Percentiles rank a stretch among this genome's conserved stretches.
Evolutionary conservation across 2,113 vertebrate genomes (phyloP).

Genomic region (Tychaedon coryphoeus): DNA sequence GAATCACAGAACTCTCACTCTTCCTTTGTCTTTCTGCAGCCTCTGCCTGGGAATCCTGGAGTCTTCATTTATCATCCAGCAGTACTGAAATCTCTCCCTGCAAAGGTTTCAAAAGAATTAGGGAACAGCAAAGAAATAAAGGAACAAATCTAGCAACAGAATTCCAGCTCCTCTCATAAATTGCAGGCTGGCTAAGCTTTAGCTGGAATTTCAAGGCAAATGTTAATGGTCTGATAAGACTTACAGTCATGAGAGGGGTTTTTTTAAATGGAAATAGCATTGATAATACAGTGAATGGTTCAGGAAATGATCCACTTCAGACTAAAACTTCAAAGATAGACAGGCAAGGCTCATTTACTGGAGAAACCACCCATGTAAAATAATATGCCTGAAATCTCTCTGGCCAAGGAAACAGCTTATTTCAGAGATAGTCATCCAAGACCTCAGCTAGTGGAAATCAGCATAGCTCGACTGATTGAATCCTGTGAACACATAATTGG

Average conservation of each 20-base stretch:
- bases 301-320: constrained; percentile 47
- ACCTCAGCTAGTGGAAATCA: constrained; percentile 15
- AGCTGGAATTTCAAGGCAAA: constrained; percentile 45
- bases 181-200: not conserved
- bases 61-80: not conserved
- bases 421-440: constrained; percentile 38
- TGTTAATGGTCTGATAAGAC: constrained; percentile 42
- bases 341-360: constrained; percentile 22
- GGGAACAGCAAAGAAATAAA: constrained; percentile 8
- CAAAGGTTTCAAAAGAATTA: constrained; percentile 26
- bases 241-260: not conserved
- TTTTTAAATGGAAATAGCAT: not conserved
- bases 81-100: not conserved
- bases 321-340: constrained; percentile 41
- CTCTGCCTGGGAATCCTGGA: not conserved
- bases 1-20: fast-evolving
- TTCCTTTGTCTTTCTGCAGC: not conserved
- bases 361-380: constrained; percentile 4
- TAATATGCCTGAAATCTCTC: constrained; percentile 39
- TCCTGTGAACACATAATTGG: not conserved
- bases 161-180: constrained; percentile 25
- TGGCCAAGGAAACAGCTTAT: constrained; percentile 15
- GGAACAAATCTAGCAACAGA: not conserved
- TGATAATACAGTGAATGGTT: constrained; percentile 8
- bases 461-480: constrained; percentile 2